These are phyloP conservation scores for Pseudolycoriella hygida DNA, from an alignment of 2,888 invertebrate genomes.

Conservation along the genomic window DNA sequence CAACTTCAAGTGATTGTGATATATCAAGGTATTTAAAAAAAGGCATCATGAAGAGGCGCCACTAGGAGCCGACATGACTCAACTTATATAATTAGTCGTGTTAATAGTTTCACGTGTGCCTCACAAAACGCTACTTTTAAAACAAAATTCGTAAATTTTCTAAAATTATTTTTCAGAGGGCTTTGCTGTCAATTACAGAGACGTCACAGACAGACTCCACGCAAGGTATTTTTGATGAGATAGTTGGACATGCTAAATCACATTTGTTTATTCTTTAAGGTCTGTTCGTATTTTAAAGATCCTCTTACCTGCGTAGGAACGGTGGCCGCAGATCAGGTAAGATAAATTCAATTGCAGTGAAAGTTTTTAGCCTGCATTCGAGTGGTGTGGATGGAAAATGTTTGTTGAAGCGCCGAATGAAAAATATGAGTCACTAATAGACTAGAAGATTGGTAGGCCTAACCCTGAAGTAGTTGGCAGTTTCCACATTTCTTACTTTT, in stretches of 20 bases:
- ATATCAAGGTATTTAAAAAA: constrained; percentile 37
- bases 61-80: background rate
- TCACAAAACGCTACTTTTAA: too few species aligned
- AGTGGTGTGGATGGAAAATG: too few species aligned
- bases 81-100: background rate
- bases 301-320: constrained; percentile 75
- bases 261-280: constrained; percentile 30
- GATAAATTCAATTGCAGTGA: background rate
- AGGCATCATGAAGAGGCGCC: too few species aligned
- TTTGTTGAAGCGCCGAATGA: too few species aligned
- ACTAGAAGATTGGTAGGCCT: too few species aligned
- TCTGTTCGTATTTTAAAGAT: constrained; percentile 84
- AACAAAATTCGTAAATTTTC: background rate
- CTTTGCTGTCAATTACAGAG: constrained; percentile 77
- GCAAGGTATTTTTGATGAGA: too few species aligned
- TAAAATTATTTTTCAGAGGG: constrained; percentile 33
- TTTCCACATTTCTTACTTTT: too few species aligned
- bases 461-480: too few species aligned
- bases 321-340: constrained; percentile 45
- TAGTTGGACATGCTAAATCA: too few species aligned
- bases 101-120: too few species aligned
- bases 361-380: background rate
- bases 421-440: too few species aligned
- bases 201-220: constrained; percentile 65
- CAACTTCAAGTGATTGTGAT: constrained; percentile 69